Percentiles rank a stretch among this genome's conserved stretches.
phyloP scores from a whole-genome alignment of 1,140 invertebrate genomes.

The Microvelia longipes region DNA sequence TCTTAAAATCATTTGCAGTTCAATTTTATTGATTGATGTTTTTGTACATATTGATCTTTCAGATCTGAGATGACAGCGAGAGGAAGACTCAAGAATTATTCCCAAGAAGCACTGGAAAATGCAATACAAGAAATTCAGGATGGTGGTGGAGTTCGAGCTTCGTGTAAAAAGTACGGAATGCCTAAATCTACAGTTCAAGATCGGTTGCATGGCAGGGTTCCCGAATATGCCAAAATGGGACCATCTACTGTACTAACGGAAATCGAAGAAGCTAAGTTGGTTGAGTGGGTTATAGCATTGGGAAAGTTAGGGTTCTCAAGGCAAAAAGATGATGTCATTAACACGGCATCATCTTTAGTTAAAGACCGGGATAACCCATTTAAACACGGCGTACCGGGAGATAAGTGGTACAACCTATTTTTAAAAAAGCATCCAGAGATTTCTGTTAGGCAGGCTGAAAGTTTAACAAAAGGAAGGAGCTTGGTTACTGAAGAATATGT shows the following conservation, averaged over 20 bases:
- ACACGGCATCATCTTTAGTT: not conserved
- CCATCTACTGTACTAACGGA: not conserved
- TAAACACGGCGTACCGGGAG: not conserved
- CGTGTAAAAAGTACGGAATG: not conserved
- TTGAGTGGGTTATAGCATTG: constrained; percentile 1
- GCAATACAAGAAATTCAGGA: not conserved
- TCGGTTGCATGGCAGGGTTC: not conserved
- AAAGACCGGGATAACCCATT: constrained; percentile 1
- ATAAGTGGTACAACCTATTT: not conserved
- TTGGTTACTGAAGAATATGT: constrained; percentile 22
- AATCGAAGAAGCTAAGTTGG: constrained; percentile 4
- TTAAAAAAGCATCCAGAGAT: constrained; percentile 10
- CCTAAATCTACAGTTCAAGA: not conserved
- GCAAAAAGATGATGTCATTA: not conserved
- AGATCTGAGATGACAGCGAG: too few relatives aligned
- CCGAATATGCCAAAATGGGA: not conserved
- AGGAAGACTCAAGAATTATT: not conserved
- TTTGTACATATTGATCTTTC: too few relatives aligned
- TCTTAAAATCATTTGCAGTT: too few relatives aligned
- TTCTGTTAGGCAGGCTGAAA: constrained; percentile 18
- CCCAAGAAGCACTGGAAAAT: not conserved
- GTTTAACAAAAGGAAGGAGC: constrained; percentile 20
- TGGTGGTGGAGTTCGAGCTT: not conserved
- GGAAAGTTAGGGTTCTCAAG: not conserved
- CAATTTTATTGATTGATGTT: too few relatives aligned